These are phyloP conservation scores for Hypotaenidia okinawae DNA, from an alignment of 2,797 vertebrate genomes.

Conservation along the genomic window DNA sequence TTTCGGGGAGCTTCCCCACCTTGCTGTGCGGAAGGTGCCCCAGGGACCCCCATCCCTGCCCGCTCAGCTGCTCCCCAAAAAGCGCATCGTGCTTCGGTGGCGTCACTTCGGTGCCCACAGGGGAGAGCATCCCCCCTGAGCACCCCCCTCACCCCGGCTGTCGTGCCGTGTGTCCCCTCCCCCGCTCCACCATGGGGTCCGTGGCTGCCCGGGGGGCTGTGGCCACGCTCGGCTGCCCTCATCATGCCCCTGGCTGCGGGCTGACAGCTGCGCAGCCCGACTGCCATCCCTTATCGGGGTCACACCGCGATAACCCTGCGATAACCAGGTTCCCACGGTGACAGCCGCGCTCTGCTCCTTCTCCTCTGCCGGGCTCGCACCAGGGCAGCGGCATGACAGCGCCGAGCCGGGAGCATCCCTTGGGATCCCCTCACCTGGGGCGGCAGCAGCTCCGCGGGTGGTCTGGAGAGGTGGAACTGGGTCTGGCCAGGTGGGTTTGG, in stretches of 20 bases:
- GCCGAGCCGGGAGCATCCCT: not conserved
- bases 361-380: not conserved
- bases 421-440: not conserved
- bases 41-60: too few species aligned
- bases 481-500: not conserved
- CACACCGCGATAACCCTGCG: fast-evolving
- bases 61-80: fast-evolving
- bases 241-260: fast-evolving
- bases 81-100: fast-evolving
- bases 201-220: not conserved
- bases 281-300: not conserved
- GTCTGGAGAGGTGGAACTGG: not conserved
- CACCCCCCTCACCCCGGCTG: too few species aligned
- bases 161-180: too few species aligned
- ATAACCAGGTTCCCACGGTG: not conserved
- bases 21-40: not conserved
- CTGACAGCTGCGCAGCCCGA: fast-evolving
- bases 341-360: not conserved
- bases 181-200: not conserved
- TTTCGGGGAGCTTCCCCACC: not conserved
- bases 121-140: not conserved
- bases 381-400: too few species aligned
- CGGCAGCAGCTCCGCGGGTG: not conserved
- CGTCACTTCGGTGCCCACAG: fast-evolving
- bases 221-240: not conserved